phyloP scores from a whole-genome alignment of 2,113 vertebrate genomes.

The Dasyurus viverrinus region DNA sequence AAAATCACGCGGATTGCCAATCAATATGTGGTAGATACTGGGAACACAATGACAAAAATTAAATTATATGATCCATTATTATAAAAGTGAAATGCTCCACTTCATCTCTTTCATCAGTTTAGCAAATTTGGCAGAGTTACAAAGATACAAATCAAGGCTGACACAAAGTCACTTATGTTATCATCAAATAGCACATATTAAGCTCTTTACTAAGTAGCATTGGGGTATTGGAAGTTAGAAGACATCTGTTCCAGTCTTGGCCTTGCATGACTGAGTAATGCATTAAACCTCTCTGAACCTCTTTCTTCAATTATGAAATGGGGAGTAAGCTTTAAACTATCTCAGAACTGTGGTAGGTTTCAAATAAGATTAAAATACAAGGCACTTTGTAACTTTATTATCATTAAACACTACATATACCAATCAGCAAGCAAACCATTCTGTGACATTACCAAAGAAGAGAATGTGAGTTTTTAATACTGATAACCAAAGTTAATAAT shows the following conservation, averaged over 20 bases:
- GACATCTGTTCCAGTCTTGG: not conserved
- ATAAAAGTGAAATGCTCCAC: not conserved
- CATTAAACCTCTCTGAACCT: not conserved
- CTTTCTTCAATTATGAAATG: not conserved
- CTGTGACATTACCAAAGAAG: not conserved
- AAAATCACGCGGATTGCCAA: not conserved
- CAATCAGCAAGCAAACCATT: not conserved
- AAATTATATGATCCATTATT: not conserved
- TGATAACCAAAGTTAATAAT: not conserved
- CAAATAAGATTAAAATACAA: not conserved
- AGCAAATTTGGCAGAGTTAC: not conserved
- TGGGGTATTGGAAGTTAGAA: not conserved
- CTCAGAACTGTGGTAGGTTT: not conserved
- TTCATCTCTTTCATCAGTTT: not conserved
- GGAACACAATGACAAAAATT: not conserved
- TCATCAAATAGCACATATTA: not conserved
- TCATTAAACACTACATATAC: not conserved
- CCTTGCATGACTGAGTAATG: not conserved
- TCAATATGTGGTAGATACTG: not conserved
- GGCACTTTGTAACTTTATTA: not conserved
- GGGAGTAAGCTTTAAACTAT: not conserved
- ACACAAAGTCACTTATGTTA: not conserved
- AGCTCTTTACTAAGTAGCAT: not conserved
- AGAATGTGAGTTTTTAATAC: not conserved
- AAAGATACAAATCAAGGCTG: not conserved